Conservation (phyloP, 92 coral and sea anemone species). For the Diadumene lineata region DNA sequence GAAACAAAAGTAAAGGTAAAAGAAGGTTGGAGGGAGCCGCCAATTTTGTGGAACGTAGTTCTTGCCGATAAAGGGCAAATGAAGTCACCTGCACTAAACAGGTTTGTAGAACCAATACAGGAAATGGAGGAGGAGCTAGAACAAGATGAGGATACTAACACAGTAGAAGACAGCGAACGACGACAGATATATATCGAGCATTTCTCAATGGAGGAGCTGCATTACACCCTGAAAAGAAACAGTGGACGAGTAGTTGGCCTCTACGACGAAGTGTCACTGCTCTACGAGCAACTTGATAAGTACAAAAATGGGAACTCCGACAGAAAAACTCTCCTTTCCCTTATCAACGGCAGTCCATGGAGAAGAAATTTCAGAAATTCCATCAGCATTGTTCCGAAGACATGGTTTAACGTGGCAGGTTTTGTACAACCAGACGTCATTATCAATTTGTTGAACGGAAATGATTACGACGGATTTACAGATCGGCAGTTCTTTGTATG, state of each 20-base stretch:
- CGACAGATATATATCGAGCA: conserved; percentile 53
- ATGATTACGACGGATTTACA: conserved; percentile 59
- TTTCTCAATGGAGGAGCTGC: conserved; percentile 26
- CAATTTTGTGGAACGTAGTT: conserved; percentile 60
- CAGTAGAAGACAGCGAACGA: conserved; percentile 2
- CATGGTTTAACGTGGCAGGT: conserved; percentile 58
- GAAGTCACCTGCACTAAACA: conserved; percentile 58
- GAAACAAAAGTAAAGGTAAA: conserved; percentile 42
- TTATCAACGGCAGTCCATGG: conserved; percentile 48
- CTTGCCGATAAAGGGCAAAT: conserved; percentile 65
- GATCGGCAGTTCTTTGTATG: conserved; percentile 61
- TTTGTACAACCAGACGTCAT: conserved; percentile 63
- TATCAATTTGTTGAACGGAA: conserved; percentile 43
- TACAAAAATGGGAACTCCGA: conserved; percentile 59
- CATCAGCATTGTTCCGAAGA: conserved; percentile 44
- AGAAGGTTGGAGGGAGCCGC: conserved; percentile 51
- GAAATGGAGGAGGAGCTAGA: conserved; percentile 10
- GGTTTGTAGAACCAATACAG: conserved; percentile 46
- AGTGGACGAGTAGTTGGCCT: conserved; percentile 60
- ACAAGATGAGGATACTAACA: conserved; percentile 23
- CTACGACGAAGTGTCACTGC: conserved; percentile 62
- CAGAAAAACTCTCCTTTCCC: conserved; percentile 53
- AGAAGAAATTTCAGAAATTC: conserved; percentile 45
- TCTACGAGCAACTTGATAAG: conserved; percentile 59
- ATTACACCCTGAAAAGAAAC: conserved; percentile 45